These are phyloP conservation scores for Limnephilus auricula DNA, from an alignment of 2,888 invertebrate species.

Conservation along the genomic window DNA sequence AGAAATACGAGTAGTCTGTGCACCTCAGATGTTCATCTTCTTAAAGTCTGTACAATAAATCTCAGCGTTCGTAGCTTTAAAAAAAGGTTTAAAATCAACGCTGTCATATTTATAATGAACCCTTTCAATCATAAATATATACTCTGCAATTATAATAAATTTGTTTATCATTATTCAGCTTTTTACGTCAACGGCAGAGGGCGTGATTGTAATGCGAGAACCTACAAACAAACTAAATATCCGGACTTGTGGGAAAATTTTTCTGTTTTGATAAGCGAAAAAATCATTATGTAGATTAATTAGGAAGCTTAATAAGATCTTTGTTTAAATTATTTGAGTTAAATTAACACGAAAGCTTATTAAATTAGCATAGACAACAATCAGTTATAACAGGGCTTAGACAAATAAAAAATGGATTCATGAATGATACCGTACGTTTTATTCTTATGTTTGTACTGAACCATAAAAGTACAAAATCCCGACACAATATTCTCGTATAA, in stretches of 20 bases:
- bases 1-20: not conserved
- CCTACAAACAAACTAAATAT: not conserved
- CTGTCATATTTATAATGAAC: not conserved
- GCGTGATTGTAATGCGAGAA: not conserved
- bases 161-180: not conserved
- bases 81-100: not conserved
- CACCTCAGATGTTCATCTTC: not conserved
- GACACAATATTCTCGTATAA: no score
- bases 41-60: not conserved
- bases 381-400: not conserved
- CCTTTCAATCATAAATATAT: not conserved
- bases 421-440: not conserved
- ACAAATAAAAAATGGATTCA: not conserved
- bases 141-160: not conserved
- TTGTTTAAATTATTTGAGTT: not conserved
- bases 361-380: not conserved
- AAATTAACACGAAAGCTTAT: not conserved
- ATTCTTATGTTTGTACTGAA: no score
- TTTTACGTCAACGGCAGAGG: not conserved
- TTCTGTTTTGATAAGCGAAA: not conserved
- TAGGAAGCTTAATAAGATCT: not conserved
- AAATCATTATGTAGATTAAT: not conserved
- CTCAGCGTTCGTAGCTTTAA: not conserved
- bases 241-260: slow-evolving; percentile 22
- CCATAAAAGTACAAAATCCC: no score